Conservation (phyloP, 2,888 invertebrate genomes). For the Sceliomorpha sp. region DNA sequence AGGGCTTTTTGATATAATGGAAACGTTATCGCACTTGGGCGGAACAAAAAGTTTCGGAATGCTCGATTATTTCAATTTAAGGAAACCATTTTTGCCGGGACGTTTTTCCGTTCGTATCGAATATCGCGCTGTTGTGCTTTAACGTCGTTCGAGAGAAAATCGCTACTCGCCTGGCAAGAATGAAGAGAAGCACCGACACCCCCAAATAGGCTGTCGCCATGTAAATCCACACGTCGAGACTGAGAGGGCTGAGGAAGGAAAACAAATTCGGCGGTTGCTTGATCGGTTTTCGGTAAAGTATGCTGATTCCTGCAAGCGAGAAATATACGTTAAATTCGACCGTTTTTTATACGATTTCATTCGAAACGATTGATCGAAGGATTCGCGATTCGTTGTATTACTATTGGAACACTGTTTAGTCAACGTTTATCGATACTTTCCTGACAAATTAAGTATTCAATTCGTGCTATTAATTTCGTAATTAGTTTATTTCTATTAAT, state of each 20-base stretch:
- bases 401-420: too few species aligned
- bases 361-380: too few species aligned
- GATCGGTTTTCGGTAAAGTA: conserved; percentile 84
- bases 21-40: too few species aligned
- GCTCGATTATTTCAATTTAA: too few species aligned
- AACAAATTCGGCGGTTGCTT: conserved; percentile 85
- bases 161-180: conserved; percentile 82
- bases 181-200: conserved; percentile 84
- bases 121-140: background rate
- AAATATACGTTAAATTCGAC: too few species aligned
- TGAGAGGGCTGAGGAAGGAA: conserved; percentile 86
- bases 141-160: conserved; percentile 1
- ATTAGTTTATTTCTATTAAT: too few species aligned
- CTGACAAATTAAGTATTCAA: too few species aligned
- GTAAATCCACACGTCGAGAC: conserved; percentile 84
- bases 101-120: background rate
- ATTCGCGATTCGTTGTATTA: too few species aligned
- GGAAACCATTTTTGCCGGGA: background rate
- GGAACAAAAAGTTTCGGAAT: too few species aligned
- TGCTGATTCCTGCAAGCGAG: conserved; percentile 80
- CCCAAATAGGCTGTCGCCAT: conserved; percentile 85
- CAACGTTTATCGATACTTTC: too few species aligned
- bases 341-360: too few species aligned
- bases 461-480: too few species aligned
- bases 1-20: background rate